Conservation (phyloP, 2,888 invertebrate species). For the Ctenicera cuprea region DNA sequence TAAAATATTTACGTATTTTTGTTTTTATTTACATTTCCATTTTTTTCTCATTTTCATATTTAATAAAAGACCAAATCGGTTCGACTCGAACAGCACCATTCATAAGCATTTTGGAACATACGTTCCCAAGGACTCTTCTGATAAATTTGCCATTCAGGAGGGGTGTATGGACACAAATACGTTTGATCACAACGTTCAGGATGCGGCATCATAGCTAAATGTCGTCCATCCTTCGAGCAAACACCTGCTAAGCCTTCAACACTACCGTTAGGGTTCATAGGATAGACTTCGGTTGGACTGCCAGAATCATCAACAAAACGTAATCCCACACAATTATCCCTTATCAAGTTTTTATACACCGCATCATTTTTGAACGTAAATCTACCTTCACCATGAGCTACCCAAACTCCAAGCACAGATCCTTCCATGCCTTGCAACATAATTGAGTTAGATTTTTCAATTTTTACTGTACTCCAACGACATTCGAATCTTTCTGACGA, state of each 20-base stretch:
- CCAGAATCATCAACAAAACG: conserved; percentile 86
- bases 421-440: conserved; percentile 94
- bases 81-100: conserved; percentile 75
- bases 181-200: conserved; percentile 93
- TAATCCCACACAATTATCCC: conserved; percentile 82
- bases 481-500: conserved; percentile 91
- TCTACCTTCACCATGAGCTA: conserved; percentile 96
- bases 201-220: conserved; percentile 99
- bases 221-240: conserved; percentile 92
- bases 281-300: conserved; percentile 84
- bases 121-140: conserved; percentile 91
- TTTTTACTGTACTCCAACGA: conserved; percentile 74
- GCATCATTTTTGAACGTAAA: conserved; percentile 77
- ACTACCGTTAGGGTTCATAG: conserved; percentile 96
- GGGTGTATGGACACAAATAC: conserved; percentile 92
- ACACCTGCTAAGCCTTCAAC: conserved; percentile 91
- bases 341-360: conserved; percentile 74
- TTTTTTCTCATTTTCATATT: too few species aligned
- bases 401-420: conserved; percentile 94
- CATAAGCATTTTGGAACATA: conserved; percentile 93
- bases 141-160: conserved; percentile 73
- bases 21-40: too few species aligned
- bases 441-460: conserved; percentile 83
- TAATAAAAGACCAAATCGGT: background rate
- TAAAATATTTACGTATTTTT: too few species aligned